Percentiles rank a stretch among this genome's conserved stretches.
phyloP scores from a whole-genome alignment of 2,888 invertebrate genomes.

The Desoria tigrina region DNA sequence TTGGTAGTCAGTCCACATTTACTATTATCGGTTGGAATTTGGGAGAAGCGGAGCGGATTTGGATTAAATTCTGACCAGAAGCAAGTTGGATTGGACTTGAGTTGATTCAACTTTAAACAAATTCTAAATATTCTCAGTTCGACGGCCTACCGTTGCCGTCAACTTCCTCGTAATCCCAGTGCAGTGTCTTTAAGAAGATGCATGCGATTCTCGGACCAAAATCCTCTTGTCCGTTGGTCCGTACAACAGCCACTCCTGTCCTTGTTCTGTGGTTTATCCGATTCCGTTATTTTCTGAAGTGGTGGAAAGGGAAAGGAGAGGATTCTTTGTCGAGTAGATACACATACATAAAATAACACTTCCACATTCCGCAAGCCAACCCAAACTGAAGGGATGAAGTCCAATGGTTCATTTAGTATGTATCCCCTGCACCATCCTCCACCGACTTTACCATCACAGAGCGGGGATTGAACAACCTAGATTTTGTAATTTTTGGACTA shows the following conservation, averaged over 20 bases:
- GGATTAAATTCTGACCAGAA: background rate
- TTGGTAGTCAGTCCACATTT: conserved; percentile 31
- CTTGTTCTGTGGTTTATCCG: too few species aligned
- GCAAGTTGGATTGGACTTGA: background rate
- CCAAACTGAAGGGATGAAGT: background rate
- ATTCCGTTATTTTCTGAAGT: background rate
- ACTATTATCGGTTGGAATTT: conserved; percentile 34
- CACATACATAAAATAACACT: conserved; percentile 11
- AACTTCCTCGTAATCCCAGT: background rate
- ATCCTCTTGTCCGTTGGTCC: too few species aligned
- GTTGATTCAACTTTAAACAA: background rate
- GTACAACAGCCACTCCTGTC: too few species aligned
- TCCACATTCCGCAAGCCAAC: background rate
- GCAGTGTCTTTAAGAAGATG: background rate
- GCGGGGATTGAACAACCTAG: background rate
- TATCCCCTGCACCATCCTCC: conserved; percentile 3
- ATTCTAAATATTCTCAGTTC: conserved; percentile 9
- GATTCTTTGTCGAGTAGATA: conserved; percentile 1
- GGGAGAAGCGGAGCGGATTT: conserved; percentile 26
- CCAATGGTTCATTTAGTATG: conserved; percentile 6
- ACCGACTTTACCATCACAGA: background rate
- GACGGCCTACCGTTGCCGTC: background rate
- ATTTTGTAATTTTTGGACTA: conserved; percentile 6
- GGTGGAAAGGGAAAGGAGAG: background rate
- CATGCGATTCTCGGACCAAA: too few species aligned